These are phyloP conservation scores for Linurgus olivaceus DNA, from an alignment of 2,797 vertebrate species.

Conservation along the genomic window DNA sequence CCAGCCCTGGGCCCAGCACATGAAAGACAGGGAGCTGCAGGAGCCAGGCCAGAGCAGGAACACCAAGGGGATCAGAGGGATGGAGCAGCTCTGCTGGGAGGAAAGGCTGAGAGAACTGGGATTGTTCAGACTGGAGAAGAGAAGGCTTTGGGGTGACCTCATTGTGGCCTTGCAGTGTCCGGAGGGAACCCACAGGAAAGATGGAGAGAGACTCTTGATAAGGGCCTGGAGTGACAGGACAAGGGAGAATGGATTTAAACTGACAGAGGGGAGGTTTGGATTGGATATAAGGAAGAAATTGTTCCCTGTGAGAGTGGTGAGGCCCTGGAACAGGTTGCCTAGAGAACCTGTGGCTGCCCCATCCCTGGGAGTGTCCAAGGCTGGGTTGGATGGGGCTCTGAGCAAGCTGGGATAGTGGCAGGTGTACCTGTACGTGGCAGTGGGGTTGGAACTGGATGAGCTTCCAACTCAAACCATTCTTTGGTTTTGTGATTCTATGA, in stretches of 20 bases:
- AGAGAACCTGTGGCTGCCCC: neutral
- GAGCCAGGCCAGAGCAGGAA: neutral
- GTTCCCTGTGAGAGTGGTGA: accelerated
- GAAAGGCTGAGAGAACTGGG: neutral
- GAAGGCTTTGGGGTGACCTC: neutral
- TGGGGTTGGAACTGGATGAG: neutral
- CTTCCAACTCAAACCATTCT: neutral
- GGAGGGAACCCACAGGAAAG: neutral
- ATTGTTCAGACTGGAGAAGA: neutral
- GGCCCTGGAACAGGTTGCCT: accelerated
- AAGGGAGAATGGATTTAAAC: accelerated
- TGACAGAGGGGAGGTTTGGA: accelerated
- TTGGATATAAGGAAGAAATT: accelerated
- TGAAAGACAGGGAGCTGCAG: neutral
- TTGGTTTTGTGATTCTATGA: neutral
- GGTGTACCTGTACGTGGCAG: neutral
- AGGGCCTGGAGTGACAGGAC: neutral
- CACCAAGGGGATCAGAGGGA: neutral
- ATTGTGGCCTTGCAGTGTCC: neutral
- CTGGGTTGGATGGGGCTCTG: accelerated
- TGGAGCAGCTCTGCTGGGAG: neutral
- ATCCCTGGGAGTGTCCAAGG: neutral
- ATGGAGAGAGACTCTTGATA: neutral
- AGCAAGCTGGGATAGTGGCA: neutral
- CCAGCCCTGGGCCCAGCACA: neutral